phyloP scores from a whole-genome alignment of 2,113 vertebrate genomes.

The Siniperca knerii region DNA sequence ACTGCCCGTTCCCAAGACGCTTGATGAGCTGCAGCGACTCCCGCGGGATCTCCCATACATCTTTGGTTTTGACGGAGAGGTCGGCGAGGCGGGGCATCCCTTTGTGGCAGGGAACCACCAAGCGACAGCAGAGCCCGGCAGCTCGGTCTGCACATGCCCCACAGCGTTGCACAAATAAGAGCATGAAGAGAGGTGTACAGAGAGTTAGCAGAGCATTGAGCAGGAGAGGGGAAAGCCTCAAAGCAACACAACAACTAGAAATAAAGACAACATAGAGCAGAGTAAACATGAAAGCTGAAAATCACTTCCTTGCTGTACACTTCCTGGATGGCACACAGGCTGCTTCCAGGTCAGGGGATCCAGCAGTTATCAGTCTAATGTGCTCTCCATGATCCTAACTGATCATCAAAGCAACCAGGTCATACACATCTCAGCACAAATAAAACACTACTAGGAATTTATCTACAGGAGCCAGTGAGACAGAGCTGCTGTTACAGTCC shows the following conservation, averaged over 20 bases:
- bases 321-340: background rate
- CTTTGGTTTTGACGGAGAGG: conserved; percentile 99
- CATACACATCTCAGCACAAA: background rate
- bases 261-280: background rate
- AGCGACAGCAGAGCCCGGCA: conserved; percentile 98
- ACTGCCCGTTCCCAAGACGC: conserved; percentile 98
- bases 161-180: conserved; percentile 29
- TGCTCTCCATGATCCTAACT: conserved; percentile 6
- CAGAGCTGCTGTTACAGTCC: background rate
- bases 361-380: conserved; percentile 22
- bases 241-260: background rate
- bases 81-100: conserved; percentile 98
- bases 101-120: conserved; percentile 97
- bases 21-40: conserved; percentile 98
- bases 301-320: background rate
- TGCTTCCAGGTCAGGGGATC: conserved; percentile 27
- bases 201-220: conserved; percentile 46
- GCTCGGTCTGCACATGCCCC: conserved; percentile 90
- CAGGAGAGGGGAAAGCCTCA: background rate
- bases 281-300: conserved; percentile 1
- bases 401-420: conserved; percentile 26
- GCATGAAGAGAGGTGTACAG: conserved; percentile 35
- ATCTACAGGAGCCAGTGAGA: background rate
- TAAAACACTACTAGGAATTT: background rate
- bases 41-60: conserved; percentile 98